Evolutionary conservation across 23 tunicate genomes (phyloP), one percentile per base, ranked within the genome.

Genomic region (Ascidia mentula): DNA sequence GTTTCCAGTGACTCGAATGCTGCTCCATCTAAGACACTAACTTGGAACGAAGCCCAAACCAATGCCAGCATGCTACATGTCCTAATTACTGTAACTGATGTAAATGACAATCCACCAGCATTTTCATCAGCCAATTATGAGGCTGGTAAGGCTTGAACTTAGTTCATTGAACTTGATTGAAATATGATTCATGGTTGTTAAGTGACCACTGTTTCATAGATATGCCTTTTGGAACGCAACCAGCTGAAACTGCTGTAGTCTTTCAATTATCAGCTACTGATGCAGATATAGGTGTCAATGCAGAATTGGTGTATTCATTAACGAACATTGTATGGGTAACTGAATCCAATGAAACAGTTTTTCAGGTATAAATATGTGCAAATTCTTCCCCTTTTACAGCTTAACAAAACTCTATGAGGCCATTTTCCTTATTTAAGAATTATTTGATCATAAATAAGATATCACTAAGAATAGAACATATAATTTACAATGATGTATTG

Each of bases 211-310:
- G 60, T 33, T 46, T 45, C 59, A 31, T 34, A 88, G 93, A 88
- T 82, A 38, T 89, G 18, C 88, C 76, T 18, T 72, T 6, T 65
- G 84, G 79, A 37, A 73, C 79, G 28, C 77, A 79, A 36, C 75
- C 83, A 9, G 70, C 37, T 34, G 82, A 17, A 9, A 80, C 40
- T 12, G 77, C 53, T 42, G 65, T 74, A 22, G 76, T 89, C 24
- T 33, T 69, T 26, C 69, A 46, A 61, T 77, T 89, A 32, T n/a
- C 72, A 36, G 95, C 88, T 6, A 37, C 40, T 32, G 95, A 89
- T 61, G 45, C 35, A n/a, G 95, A 89, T 35, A 72, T 34, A 17
- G 81, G 72, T 9, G 77, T 33, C 9, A 84, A 83, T 69, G 80
- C 95, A 59, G 78, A 36, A 28, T 72, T 84, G 20, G 32, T 69